Evolutionary conservation across 2,888 invertebrate genomes (phyloP).

Genomic region (Cenopis cana): DNA sequence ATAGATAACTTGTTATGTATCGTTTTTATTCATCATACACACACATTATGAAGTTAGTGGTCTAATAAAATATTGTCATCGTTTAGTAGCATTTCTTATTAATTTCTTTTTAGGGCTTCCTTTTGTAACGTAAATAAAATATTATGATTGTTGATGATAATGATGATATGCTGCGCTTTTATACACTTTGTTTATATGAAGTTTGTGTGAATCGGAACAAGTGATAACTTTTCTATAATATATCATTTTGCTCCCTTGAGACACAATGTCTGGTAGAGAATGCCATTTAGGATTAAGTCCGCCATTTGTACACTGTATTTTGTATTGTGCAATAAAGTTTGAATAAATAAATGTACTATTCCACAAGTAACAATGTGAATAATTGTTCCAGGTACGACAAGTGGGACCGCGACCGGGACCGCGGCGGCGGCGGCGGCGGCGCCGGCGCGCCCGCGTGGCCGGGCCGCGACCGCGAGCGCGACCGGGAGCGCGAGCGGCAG

Average conservation of each 20-base stretch:
- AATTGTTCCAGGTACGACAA: slow-evolving; percentile 78
- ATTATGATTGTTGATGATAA: background rate
- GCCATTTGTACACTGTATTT: too few relatives aligned
- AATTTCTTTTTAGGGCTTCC: slow-evolving; percentile 12
- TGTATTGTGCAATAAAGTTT: too few relatives aligned
- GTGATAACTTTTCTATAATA: too few relatives aligned
- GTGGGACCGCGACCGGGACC: slow-evolving; percentile 78
- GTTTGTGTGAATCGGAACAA: too few relatives aligned
- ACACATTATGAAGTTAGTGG: slow-evolving; percentile 18
- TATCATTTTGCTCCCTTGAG: too few relatives aligned
- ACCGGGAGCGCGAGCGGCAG: slow-evolving; percentile 91
- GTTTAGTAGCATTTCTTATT: slow-evolving; percentile 14
- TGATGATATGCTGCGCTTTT: background rate
- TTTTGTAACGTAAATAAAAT: slow-evolving; percentile 9
- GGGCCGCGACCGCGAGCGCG: slow-evolving; percentile 88
- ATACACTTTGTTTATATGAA: background rate
- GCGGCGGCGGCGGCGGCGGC: slow-evolving; percentile 60
- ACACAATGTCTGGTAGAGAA: too few relatives aligned
- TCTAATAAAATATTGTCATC: slow-evolving; percentile 18
- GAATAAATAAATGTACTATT: too few relatives aligned
- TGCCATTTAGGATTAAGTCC: too few relatives aligned
- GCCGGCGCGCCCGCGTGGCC: slow-evolving; percentile 60
- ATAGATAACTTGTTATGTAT: slow-evolving; percentile 51
- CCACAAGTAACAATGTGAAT: background rate
- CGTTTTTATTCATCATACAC: slow-evolving; percentile 29